Percentiles rank a stretch among this genome's conserved stretches.
These are phyloP conservation scores for Patagioenas fasciata DNA, from an alignment of 2,113 vertebrate species.

Conservation along the genomic window DNA sequence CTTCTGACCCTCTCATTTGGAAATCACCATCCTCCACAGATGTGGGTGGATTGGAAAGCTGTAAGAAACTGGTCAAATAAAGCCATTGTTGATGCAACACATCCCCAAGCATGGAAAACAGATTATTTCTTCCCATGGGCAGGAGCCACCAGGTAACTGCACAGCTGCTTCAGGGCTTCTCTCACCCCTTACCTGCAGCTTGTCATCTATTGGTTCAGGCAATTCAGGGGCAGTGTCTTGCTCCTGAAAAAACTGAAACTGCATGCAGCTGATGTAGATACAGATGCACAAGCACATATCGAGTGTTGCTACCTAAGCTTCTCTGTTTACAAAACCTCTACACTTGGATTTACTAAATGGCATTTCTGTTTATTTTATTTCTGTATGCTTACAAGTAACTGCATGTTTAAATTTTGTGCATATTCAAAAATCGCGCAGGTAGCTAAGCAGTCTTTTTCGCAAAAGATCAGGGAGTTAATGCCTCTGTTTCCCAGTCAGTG, in stretches of 20 bases:
- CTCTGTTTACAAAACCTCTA: neutral
- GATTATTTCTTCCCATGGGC: neutral
- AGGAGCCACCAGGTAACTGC: neutral
- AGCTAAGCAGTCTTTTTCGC: neutral
- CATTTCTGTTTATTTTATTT: neutral
- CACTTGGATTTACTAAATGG: neutral
- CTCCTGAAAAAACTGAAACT: accelerated
- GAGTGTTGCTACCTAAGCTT: neutral
- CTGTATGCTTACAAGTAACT: neutral
- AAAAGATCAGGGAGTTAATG: neutral
- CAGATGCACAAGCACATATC: neutral
- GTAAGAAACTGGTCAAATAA: neutral
- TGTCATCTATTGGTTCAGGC: neutral
- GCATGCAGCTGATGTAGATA: neutral
- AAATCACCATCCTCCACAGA: neutral
- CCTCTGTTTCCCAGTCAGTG: neutral
- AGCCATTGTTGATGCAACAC: neutral
- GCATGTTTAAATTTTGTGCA: neutral
- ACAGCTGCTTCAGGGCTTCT: neutral
- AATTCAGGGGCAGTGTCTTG: neutral
- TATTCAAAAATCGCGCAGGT: neutral
- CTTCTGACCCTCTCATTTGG: neutral
- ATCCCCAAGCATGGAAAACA: neutral
- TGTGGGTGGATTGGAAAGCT: neutral
- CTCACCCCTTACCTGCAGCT: neutral